Percentiles rank a stretch among this genome's conserved stretches.
phyloP scores from a whole-genome alignment of 1,140 invertebrate species.

The Caenorhabditis elegans region WBcel235 BX284603.4:6769501-6770000 shows the following conservation, averaged over 20 bases:
- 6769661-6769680: conserved; percentile 42
- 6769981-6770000: too few relatives aligned
- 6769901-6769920: conserved; percentile 30
- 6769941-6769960: too few relatives aligned
- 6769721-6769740: not conserved
- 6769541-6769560: conserved; percentile 43
- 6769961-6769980: too few relatives aligned
- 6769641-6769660: conserved; percentile 19
- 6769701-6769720: conserved; percentile 22
- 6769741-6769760: not conserved
- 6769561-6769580: conserved; percentile 30
- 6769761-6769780: conserved; percentile 39
- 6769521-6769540: conserved; percentile 29
- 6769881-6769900: not conserved
- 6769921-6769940: not conserved
- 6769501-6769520: conserved; percentile 29
- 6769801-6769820: not conserved
- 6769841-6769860: conserved; percentile 37
- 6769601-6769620: conserved; percentile 42
- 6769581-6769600: conserved; percentile 28
- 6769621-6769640: conserved; percentile 42
- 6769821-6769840: not conserved
- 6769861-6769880: conserved; percentile 34
- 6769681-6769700: conserved; percentile 37
- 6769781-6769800: conserved; percentile 31